Evolutionary conservation across 2,888 invertebrate species (phyloP).

Genomic region (Plemyria rubiginata): DNA sequence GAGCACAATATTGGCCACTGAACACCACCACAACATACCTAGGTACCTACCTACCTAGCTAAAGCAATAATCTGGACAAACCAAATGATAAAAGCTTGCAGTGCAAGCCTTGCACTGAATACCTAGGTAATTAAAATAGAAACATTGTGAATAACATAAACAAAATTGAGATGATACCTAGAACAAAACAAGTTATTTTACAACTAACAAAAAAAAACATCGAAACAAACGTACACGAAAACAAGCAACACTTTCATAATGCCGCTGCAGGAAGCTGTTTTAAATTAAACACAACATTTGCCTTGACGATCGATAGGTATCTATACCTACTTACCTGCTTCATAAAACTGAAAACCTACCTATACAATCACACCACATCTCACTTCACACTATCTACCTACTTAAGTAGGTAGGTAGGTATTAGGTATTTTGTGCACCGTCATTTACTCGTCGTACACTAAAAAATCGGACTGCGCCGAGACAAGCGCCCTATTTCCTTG

Average conservation of each 20-base stretch:
- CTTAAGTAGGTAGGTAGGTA: no score
- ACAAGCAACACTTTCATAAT: not conserved
- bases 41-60: no score
- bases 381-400: no score
- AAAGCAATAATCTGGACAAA: not conserved
- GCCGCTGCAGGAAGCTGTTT: conserved; percentile 12
- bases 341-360: conserved; percentile 39
- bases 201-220: not conserved
- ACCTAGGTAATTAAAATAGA: not conserved
- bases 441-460: no score
- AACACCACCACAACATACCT: conserved; percentile 47
- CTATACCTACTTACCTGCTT: no score
- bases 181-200: not conserved
- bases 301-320: conserved; percentile 24
- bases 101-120: no score
- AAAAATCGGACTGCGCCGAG: no score
- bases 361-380: no score
- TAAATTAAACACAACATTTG: conserved; percentile 29
- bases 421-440: no score
- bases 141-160: not conserved
- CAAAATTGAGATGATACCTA: not conserved
- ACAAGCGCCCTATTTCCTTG: no score
- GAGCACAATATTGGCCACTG: conserved; percentile 53
- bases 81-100: conserved; percentile 5
- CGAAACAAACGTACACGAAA: not conserved